Evolutionary conservation across 2,888 invertebrate species (phyloP), one percentile per base, ranked within the genome.

Genomic region (Nomada hirtipes): DNA sequence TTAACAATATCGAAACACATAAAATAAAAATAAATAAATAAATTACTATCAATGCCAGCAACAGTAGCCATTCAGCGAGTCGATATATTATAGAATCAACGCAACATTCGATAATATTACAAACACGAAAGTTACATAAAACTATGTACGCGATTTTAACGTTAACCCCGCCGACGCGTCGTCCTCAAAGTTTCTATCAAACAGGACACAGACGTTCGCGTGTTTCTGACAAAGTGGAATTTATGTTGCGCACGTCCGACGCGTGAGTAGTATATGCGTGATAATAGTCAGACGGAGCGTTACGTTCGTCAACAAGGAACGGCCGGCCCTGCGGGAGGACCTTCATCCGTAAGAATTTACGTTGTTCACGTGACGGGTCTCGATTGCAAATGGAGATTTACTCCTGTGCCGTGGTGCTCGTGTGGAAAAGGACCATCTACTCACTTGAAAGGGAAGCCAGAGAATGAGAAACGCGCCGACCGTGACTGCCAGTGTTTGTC

Each of bases 371-470:
- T 7, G n/a, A 18, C 7, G 4, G 29, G 47, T 20, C 42, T 53
- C 20, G 36, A 50, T 47, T 15, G 53, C 26, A 59, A 70, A 75
- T 61, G 36, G 53, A 57, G 69, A 75, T 83, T 63, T 64, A 77
- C 36, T 36, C 36, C 36, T 36, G 36, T 36, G 36, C 7, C 65
- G 4, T 1, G 26, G 13, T 50, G 11, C 18, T 13, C 0, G 36
- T 44, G 68, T 23, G 7, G 2, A 23, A n/a, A 13, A 2, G 9
- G 9, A 13, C 11, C 23, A 13, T 73, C 4, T 69, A 88, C 91
- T 92, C 81, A 95, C 95, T 94, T 95, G 95, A 91, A 96, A 96
- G 3, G 96, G 96, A 84, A 95, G 91, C 96, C 96, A 96, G 36
- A 96, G 93, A 15, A 94, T 92, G 73, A 96, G 93, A 90, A 96